Conservation (phyloP, 2,888 invertebrate genomes). For the Parthenolecanium corni region DNA sequence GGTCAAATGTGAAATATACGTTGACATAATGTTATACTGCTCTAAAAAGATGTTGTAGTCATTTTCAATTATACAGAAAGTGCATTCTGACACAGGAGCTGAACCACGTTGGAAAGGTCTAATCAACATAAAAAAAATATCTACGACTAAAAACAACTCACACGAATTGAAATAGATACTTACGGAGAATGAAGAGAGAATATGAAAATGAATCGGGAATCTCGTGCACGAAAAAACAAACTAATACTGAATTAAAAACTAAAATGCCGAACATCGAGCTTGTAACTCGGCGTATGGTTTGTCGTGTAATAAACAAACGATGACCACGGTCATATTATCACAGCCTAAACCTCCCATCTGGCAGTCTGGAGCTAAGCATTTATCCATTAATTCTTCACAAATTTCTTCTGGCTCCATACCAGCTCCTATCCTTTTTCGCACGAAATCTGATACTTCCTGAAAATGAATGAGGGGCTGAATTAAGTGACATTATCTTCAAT, state of each 20-base stretch:
- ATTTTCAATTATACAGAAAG: no score
- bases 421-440: slow-evolving; percentile 66
- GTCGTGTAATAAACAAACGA: slow-evolving; percentile 64
- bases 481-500: background rate
- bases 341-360: slow-evolving; percentile 94
- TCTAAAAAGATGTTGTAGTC: no score
- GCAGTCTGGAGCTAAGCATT: slow-evolving; percentile 92
- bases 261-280: slow-evolving; percentile 30
- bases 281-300: slow-evolving; percentile 34
- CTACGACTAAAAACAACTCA: no score
- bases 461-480: background rate
- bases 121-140: no score
- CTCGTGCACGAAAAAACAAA: slow-evolving; percentile 11
- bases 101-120: no score
- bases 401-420: slow-evolving; percentile 85
- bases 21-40: no score
- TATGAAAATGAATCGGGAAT: slow-evolving; percentile 15
- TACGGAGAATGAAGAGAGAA: no score
- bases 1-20: no score
- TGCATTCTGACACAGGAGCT: no score
- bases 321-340: slow-evolving; percentile 96
- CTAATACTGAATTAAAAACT: slow-evolving; percentile 11
- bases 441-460: slow-evolving; percentile 78
- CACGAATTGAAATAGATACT: no score
- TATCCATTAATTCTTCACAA: slow-evolving; percentile 88